These are phyloP conservation scores for Physella acuta DNA, from an alignment of 1,140 invertebrate species.

Conservation along the genomic window DNA sequence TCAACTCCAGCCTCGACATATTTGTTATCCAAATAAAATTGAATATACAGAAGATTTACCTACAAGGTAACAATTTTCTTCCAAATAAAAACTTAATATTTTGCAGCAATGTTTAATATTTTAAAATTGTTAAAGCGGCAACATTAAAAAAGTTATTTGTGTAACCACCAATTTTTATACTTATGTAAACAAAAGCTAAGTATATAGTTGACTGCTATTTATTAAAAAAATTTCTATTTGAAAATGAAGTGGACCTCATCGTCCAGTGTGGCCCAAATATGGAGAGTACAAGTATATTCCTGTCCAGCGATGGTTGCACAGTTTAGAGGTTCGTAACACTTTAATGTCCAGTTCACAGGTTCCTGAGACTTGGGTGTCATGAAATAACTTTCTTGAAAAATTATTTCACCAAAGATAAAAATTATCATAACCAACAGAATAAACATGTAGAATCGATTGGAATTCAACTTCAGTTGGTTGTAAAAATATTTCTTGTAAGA, in stretches of 20 bases:
- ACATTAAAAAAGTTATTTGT: too few relatives aligned
- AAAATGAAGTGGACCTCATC: slow-evolving; percentile 77
- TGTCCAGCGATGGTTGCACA: slow-evolving; percentile 81
- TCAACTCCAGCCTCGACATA: slow-evolving; percentile 19
- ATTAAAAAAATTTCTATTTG: slow-evolving; percentile 35
- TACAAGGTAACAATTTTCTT: slow-evolving; percentile 14
- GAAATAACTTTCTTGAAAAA: not conserved
- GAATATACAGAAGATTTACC: slow-evolving; percentile 14
- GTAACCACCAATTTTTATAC: too few relatives aligned
- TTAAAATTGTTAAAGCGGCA: too few relatives aligned
- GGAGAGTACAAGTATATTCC: slow-evolving; percentile 83
- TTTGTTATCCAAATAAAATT: slow-evolving; percentile 16
- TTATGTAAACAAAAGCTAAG: too few relatives aligned
- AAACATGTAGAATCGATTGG: not conserved
- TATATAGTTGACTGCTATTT: slow-evolving; percentile 12
- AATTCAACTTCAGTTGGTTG: not conserved
- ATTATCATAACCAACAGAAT: not conserved
- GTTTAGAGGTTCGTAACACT: slow-evolving; percentile 69
- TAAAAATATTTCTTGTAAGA: not conserved
- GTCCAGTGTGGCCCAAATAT: slow-evolving; percentile 79
- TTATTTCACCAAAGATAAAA: not conserved
- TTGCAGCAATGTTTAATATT: too few relatives aligned
- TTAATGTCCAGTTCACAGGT: not conserved
- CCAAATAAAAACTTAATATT: too few relatives aligned
- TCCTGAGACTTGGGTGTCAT: not conserved